Evolutionary conservation across 2,888 invertebrate species (phyloP), one percentile per base, ranked within the genome.

Genomic region (Leptinotarsa peninsularis): DNA sequence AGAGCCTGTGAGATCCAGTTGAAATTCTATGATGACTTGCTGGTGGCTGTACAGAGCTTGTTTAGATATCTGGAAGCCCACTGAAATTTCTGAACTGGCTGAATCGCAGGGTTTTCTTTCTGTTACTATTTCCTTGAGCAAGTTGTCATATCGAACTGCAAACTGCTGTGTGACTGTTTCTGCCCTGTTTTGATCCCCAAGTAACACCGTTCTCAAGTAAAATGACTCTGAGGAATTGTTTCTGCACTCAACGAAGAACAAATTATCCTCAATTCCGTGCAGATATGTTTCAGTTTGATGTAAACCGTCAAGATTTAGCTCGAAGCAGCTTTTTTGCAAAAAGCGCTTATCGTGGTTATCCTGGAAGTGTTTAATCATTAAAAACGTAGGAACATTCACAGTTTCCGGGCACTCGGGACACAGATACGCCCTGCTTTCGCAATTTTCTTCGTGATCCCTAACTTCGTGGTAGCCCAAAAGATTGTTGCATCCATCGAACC

Each of bases 401-500:
- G n/a, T 49, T 14, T 58, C 49, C 7, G n/a, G 23, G 43, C 78
- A 78, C 18, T 72, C 54, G 21, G 78, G 76, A 50, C 78, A 76
- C 23, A 67, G 17, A 27, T 73, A 66, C n/a, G 66, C 10, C 33
- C 33, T 72, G 4, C 60, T 50, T 10, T 23, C 5, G 23, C 79
- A 79, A 13, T 7, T 58, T 13, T 17, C 21, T 21, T 58, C 58
- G 21, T 58, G 58, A 58, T 58, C 58, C 13, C 13, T 21, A 13
- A 58, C 58, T 18, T 58, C 18, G 21, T 21, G n/a, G n/a, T n/a
- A 21, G 18, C 7, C 18, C 18, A 58, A 58, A 58, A 58, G 58
- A 13, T 58, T 13, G 13, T 21, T 21, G 21, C 58, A 58, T 10
- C 58, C 58, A 18, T 58, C 58, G 13, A 58, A 58, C 10, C 58